Evolutionary conservation across 2,888 invertebrate genomes (phyloP).

Genomic region (Venusia cambrica): DNA sequence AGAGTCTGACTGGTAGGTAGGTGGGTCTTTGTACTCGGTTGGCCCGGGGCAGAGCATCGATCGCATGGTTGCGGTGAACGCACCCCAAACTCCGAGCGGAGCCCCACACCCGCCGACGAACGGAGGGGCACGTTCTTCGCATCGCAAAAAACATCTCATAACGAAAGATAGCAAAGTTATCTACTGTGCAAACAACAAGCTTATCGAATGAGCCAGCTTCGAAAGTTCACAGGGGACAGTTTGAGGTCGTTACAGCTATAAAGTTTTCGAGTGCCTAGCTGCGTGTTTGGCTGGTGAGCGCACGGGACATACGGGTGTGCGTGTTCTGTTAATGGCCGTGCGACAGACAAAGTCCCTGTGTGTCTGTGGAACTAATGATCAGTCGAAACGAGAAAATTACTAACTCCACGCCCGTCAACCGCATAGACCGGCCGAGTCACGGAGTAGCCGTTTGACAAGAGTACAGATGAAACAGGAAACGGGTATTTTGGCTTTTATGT

Average conservation of each 20-base stretch:
- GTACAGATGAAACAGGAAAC: constrained; percentile 38
- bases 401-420: constrained; percentile 47
- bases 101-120: constrained; percentile 53
- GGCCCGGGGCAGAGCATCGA: constrained; percentile 67
- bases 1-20: constrained; percentile 54
- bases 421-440: constrained; percentile 66
- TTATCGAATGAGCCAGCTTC: constrained; percentile 11
- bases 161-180: constrained; percentile 25
- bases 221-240: constrained; percentile 4
- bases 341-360: constrained; percentile 63
- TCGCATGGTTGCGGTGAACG: constrained; percentile 69
- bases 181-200: constrained; percentile 13
- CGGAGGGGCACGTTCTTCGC: constrained; percentile 47
- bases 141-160: constrained; percentile 51
- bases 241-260: constrained; percentile 17
- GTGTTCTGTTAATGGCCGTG: constrained; percentile 64
- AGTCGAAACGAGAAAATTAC: constrained; percentile 74
- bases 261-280: constrained; percentile 39
- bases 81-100: constrained; percentile 64
- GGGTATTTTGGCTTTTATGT: constrained; percentile 40
- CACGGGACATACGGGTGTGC: constrained; percentile 38
- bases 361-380: constrained; percentile 73
- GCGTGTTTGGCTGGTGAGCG: constrained; percentile 28
- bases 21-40: constrained; percentile 54
- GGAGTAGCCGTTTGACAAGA: constrained; percentile 44